phyloP scores from a whole-genome alignment of 2,797 vertebrate genomes.

The Syncerus caffer region DNA sequence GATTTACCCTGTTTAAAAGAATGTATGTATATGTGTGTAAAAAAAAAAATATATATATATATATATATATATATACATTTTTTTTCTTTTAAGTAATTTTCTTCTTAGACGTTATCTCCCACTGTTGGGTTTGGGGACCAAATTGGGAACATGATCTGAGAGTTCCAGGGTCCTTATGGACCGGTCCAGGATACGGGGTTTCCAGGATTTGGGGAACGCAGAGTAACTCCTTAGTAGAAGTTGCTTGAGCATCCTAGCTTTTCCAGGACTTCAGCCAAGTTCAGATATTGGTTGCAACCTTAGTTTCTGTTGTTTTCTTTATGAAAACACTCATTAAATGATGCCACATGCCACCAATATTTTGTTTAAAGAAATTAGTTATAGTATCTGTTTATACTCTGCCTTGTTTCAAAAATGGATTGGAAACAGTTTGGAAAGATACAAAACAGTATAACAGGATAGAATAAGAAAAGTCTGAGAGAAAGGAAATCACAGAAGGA shows the following conservation, averaged over 20 bases:
- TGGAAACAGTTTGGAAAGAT: constrained; percentile 25
- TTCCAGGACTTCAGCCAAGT: constrained; percentile 3
- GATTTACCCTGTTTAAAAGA: not conserved
- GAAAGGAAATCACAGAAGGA: not conserved
- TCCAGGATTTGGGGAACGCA: not conserved
- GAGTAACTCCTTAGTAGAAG: not conserved
- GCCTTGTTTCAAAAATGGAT: constrained; percentile 17
- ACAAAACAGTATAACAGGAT: not conserved
- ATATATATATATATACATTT: not conserved
- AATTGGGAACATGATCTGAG: not conserved
- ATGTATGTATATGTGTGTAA: not conserved
- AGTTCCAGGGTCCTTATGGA: not conserved
- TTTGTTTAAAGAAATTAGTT: not conserved
- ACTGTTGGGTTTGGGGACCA: not conserved
- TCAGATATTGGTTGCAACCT: not conserved
- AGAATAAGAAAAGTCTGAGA: constrained; percentile 27
- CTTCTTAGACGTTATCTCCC: not conserved
- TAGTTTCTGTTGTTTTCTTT: not conserved
- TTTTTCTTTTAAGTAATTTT: not conserved
- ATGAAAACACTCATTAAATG: not conserved
- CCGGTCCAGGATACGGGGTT: not conserved
- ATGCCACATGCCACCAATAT: not conserved
- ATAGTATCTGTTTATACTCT: constrained; percentile 4
- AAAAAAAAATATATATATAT: too few species aligned
- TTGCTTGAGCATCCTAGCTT: not conserved